Base-by-base conservation (phyloP, 2,113 vertebrate genomes). In the Pelecanoides urinatrix region DNA sequence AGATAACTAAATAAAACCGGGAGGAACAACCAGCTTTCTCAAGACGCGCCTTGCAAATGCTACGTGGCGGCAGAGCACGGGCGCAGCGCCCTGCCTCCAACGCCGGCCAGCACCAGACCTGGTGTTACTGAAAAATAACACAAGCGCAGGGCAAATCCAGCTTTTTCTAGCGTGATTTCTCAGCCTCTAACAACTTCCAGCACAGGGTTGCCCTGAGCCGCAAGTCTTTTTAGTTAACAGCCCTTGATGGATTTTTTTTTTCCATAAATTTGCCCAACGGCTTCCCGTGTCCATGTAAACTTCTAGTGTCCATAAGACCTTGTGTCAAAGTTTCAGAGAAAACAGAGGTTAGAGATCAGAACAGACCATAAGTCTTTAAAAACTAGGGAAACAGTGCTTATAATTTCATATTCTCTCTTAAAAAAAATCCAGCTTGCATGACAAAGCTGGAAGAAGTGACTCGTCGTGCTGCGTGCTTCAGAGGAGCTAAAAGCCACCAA, bases 1-100 rank as follows among this genome's bases (percentile, higher is more conserved):
- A 50, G 52, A 9, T 14, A 62, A n/a, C 29, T 44, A 8, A 53
- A 45, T 5, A n/a, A 47, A 91, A 34, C 27, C 47, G 4, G 55
- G 32, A 65, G 61, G 40, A 96, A 42, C 25, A 26, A 44, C 6
- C 56, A n/a, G 49, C 16, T 55, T n/a, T 23, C 56, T 74, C 13
- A 38, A 47, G 0, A 15, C 8, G 0, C 8, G 2, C 1, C 0
- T 40, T 40, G 49, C 23, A 86, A 68, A n/a, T 2, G 44, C 65
- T 1, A n/a, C 5, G 7, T 18, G 53, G 45, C 13, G 17, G 58
- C 63, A 44, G 55, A 29, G 70, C 42, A 42, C 13, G 8, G 73
- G 80, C 27, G 7, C 32, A 18, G 59, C 5, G 14, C 40, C 63
- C 32, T 8, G 13, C 23, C n/a, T 45, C 71, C 56, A 38, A 4